Evolutionary conservation across 2,888 invertebrate species (phyloP).

Genomic region (Xestoiulus laeticollis): DNA sequence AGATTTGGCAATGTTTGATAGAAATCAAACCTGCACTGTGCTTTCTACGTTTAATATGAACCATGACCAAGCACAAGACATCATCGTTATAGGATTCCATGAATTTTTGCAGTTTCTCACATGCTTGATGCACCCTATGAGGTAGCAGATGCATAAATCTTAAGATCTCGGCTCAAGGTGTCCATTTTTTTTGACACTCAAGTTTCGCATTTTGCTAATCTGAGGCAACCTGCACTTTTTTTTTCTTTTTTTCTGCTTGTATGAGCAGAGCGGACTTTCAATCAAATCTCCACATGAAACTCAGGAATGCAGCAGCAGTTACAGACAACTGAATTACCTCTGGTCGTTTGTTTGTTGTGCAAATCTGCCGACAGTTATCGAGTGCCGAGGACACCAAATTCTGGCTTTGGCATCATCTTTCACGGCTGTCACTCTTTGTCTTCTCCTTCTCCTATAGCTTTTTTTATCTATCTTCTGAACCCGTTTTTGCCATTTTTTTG

Average conservation of each 20-base stretch:
- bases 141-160: background rate
- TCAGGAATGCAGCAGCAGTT: slow-evolving; percentile 43
- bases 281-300: slow-evolving; percentile 42
- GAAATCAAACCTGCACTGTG: too few species aligned
- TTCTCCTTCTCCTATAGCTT: background rate
- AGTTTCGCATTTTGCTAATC: background rate
- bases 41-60: too few species aligned
- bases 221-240: background rate
- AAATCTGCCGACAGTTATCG: slow-evolving; percentile 52
- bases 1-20: too few species aligned
- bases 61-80: too few species aligned
- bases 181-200: background rate
- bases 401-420: slow-evolving; percentile 39
- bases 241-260: background rate
- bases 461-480: background rate
- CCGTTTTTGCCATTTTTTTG: background rate
- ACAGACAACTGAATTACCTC: slow-evolving; percentile 48
- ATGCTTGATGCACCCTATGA: background rate
- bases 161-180: background rate
- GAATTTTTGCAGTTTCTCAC: background rate
- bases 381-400: slow-evolving; percentile 50
- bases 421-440: slow-evolving; percentile 44
- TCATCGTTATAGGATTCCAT: background rate
- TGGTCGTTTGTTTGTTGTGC: slow-evolving; percentile 52
- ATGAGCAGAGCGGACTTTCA: background rate